Base-by-base conservation (phyloP, 37 sponge, comb jelly and placozoan genomes). In the Beroe ovata region DNA sequence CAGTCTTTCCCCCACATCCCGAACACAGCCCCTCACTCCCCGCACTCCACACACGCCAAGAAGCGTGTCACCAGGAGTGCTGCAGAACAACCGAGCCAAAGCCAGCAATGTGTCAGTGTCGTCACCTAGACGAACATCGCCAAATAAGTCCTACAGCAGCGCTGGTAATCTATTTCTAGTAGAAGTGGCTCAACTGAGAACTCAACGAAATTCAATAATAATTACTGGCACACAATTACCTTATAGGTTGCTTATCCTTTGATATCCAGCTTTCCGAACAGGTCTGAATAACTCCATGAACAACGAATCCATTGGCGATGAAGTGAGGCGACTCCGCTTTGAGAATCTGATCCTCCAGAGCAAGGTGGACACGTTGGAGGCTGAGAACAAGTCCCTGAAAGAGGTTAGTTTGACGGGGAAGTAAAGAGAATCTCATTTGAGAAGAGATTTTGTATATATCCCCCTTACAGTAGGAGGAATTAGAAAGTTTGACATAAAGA, bases 281-380 rank as follows among this genome's bases (percentile, higher is more conserved):
- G 54, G 54, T 16, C 54, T 47, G 54, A 47, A 47, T 11, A 11
- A 11, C 11, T 47, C 54, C 54, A 6, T 47, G 11, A 47, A 47
- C 54, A 47, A 47, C 54, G 54, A 47, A 47, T 16, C 42, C 23
- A 77, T 32, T 22, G 38, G 36, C 11, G 54, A 42, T 21, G 84
- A 77, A 23, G 47, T 39, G 26, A 8, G 84, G 84, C 16, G 54
- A 25, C 28, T 77, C 36, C 39, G 84, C 18, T 77, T 77, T 41
- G 84, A 77, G 28, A 77, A 77, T 26, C 38, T 77, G 28, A 77
- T 77, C 8, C 84, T 77, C 84, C 84, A 77, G 22, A 77, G 84
- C 28, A 77, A 77, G 23, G 84, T 77, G 47, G 84, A 77, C 26
- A 77, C 84, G 16, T 36, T 77, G 41, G 84, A 77, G 54, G 84